Evolutionary conservation across 2,797 vertebrate genomes (phyloP), one percentile per base, ranked within the genome.

Genomic region (Siniperca undulata): DNA sequence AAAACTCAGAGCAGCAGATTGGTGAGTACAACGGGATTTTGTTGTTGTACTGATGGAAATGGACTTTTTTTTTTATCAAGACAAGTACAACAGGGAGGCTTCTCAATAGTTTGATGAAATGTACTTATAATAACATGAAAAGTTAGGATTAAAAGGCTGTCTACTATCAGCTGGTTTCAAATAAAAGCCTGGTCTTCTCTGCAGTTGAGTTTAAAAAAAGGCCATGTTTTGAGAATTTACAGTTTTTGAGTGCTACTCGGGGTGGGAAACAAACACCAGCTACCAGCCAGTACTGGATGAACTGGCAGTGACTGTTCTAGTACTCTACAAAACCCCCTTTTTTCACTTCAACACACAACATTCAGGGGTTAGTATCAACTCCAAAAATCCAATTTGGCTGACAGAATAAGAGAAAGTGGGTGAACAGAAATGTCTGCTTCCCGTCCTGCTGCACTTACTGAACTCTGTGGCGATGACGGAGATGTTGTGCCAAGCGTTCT

Each of bases 401-500:
- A 46, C 42, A 72, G 71, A 77, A 70, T 9, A 14, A 65, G 56
- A 76, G 74, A 70, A 69, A 53, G 30, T 0, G 14, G 48, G 5
- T 3, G 62, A 78, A n/a, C 9, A 40, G 48, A 38, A 67, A 59
- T 5, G 60, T 48, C 36, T 24, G 67, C 61, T 38, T 67, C 27
- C 55, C 13, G 11, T 70, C 71, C n/a, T 1, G 65, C 52, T 77
- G 56, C n/a, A 98, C 98, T 97, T 93, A 99, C 98, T 97, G 91
- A 97, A 97, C 95, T 99, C 97, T 0, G 97, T 96, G 84, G 98
- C 97, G 90, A 97, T 96, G 93, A 99, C 94, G 20, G 97, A 97
- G 86, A 99, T 97, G 94, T 99, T 99, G 95, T 99, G 97, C 98
- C 98, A 99, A 69, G 97, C 90, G 85, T 95, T 64, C n/a, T 97